These are phyloP conservation scores for Rhynchotus rufescens DNA, from an alignment of 2,797 vertebrate genomes.

Conservation along the genomic window DNA sequence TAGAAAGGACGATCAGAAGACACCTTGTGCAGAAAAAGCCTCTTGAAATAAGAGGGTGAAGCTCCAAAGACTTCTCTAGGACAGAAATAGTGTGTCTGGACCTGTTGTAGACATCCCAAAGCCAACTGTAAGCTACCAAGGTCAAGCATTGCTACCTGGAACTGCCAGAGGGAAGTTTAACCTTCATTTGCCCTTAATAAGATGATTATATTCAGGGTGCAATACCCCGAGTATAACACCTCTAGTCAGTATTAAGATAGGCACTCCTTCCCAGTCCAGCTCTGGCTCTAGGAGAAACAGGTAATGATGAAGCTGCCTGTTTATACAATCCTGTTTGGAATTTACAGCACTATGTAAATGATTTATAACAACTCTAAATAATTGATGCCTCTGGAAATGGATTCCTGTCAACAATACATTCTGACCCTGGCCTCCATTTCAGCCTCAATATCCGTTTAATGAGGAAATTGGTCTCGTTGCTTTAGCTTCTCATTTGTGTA, in stretches of 20 bases:
- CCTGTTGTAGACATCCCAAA: not conserved
- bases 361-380: conserved; percentile 39
- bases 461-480: conserved; percentile 9
- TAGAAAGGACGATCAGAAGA: not conserved
- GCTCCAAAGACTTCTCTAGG: too few species aligned
- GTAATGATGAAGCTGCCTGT: conserved; percentile 28
- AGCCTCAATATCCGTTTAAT: conserved; percentile 43
- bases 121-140: not conserved
- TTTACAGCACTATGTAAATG: conserved; percentile 31
- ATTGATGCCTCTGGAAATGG: conserved; percentile 58
- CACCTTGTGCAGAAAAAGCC: too few species aligned
- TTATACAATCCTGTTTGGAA: conserved; percentile 37
- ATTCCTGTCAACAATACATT: conserved; percentile 53
- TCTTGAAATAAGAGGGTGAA: too few species aligned
- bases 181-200: conserved; percentile 37
- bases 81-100: not conserved
- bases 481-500: conserved; percentile 30
- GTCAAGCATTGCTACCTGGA: not conserved
- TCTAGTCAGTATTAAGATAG: conserved; percentile 11
- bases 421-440: conserved; percentile 17
- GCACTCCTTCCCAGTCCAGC: not conserved
- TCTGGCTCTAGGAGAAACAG: conserved; percentile 9
- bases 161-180: not conserved
- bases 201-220: not conserved
- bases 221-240: not conserved